Evolutionary conservation across 2,888 invertebrate species (phyloP).

Genomic region (Oxytorus armatus): DNA sequence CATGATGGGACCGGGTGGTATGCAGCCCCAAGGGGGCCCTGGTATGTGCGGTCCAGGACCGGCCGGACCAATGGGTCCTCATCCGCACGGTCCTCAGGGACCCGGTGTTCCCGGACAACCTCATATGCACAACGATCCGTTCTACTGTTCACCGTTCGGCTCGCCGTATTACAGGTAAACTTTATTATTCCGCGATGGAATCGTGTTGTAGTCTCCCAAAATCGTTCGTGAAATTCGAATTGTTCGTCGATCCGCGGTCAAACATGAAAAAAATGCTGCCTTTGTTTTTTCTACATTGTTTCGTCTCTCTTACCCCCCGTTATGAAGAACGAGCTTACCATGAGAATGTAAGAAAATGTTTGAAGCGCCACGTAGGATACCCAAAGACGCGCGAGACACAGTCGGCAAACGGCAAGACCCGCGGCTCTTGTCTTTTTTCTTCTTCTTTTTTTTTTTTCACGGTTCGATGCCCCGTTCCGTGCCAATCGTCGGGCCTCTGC

Average conservation of each 20-base stretch:
- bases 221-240: no score
- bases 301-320: no score
- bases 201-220: background rate
- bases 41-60: conserved; percentile 82
- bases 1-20: conserved; percentile 78
- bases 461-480: conserved; percentile 76
- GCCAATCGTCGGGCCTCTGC: conserved; percentile 71
- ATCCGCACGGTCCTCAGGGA: conserved; percentile 78
- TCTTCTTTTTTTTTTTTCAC: conserved; percentile 62
- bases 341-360: background rate
- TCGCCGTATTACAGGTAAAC: conserved; percentile 87
- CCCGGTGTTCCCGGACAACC: conserved; percentile 83
- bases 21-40: conserved; percentile 82
- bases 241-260: no score
- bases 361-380: conserved; percentile 17
- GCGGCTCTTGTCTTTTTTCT: conserved; percentile 59
- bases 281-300: no score
- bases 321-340: background rate
- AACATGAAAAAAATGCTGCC: no score
- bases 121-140: conserved; percentile 86
- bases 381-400: conserved; percentile 33
- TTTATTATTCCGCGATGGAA: background rate
- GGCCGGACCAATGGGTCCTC: conserved; percentile 82
- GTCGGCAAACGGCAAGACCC: conserved; percentile 17
- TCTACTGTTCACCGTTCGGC: conserved; percentile 87